phyloP scores from a whole-genome alignment of 1,140 invertebrate genomes.

The Trialeurodes vaporariorum region DNA sequence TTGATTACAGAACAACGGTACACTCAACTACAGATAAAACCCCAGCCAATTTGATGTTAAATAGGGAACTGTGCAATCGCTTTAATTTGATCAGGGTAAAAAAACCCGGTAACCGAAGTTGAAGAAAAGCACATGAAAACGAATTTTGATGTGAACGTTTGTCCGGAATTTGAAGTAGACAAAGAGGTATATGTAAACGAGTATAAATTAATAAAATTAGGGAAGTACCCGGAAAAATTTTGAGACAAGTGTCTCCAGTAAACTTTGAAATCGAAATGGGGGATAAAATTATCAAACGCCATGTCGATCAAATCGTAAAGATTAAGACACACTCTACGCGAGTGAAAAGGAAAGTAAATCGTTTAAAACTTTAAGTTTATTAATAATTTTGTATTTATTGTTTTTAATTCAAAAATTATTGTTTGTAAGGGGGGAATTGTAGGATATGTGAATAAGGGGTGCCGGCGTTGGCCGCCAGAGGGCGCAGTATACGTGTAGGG shows the following conservation, averaged over 20 bases:
- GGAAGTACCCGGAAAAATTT: neutral
- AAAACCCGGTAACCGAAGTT: neutral
- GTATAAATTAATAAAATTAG: neutral
- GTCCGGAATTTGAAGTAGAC: neutral
- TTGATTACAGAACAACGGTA: slow-evolving; percentile 13
- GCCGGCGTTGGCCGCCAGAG: too few relatives aligned
- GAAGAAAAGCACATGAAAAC: neutral
- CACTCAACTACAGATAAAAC: slow-evolving; percentile 11
- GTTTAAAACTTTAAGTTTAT: too few relatives aligned
- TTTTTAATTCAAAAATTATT: too few relatives aligned
- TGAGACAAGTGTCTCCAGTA: neutral
- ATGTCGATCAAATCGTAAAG: neutral
- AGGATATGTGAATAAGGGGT: too few relatives aligned
- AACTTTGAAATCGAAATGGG: neutral
- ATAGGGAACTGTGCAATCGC: slow-evolving; percentile 10
- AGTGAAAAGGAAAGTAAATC: too few relatives aligned
- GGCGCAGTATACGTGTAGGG: too few relatives aligned
- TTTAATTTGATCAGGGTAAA: slow-evolving; percentile 4
- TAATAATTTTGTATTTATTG: too few relatives aligned
- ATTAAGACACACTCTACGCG: too few relatives aligned
- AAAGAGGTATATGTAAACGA: neutral
- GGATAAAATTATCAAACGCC: neutral
- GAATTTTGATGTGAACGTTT: too few relatives aligned
- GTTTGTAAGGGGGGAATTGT: too few relatives aligned
- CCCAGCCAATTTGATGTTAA: slow-evolving; percentile 16